These are phyloP conservation scores for Mesitornis unicolor DNA, from an alignment of 2,113 vertebrate genomes.

Conservation along the genomic window DNA sequence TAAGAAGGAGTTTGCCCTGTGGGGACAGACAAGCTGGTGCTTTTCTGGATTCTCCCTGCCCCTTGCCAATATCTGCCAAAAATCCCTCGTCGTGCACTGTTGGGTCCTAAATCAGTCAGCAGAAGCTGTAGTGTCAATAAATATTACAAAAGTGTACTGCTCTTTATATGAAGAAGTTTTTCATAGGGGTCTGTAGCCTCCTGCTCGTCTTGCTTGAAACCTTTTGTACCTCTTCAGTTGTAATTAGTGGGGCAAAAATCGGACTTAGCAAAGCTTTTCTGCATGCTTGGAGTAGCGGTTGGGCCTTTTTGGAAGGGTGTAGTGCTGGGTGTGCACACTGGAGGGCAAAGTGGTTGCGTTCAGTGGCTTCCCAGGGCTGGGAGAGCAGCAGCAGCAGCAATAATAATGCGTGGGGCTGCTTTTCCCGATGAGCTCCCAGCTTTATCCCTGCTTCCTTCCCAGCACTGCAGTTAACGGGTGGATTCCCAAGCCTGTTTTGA, in stretches of 20 bases:
- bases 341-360: constrained; percentile 13
- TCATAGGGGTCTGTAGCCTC: background rate
- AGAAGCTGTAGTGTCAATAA: background rate
- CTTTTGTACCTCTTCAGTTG: background rate
- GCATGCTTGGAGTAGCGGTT: background rate
- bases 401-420: rapidly evolving
- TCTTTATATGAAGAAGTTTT: background rate
- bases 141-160: background rate
- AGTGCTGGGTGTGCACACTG: background rate
- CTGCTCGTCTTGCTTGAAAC: background rate
- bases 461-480: background rate
- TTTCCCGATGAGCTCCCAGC: background rate
- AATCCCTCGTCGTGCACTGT: background rate
- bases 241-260: background rate
- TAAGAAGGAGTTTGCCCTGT: background rate
- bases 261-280: background rate
- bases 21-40: background rate
- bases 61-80: background rate
- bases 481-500: background rate
- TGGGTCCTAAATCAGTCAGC: background rate
- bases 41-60: background rate
- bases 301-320: background rate
- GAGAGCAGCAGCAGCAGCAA: background rate
- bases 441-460: background rate
- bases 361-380: background rate